Conservation (phyloP, 2,888 invertebrate species). For the Odontothrips loti region DNA sequence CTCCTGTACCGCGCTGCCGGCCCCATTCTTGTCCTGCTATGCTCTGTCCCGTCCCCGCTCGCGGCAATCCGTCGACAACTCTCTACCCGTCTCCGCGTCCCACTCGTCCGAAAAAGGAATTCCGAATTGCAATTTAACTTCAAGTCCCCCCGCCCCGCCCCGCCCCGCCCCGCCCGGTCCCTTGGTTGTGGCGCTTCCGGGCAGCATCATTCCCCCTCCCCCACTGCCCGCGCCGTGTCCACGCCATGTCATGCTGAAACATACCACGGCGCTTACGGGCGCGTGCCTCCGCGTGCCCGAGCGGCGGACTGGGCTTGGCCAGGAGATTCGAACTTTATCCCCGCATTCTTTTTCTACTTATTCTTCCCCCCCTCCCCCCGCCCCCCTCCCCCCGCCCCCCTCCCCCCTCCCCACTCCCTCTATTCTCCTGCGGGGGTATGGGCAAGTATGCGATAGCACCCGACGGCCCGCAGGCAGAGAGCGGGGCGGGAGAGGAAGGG, state of each 20-base stretch:
- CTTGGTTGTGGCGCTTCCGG: no score
- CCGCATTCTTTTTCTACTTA: neutral
- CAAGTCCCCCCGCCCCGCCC: neutral
- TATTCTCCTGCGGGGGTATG: neutral
- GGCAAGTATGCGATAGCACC: neutral
- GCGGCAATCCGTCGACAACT: no score
- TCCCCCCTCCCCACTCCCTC: neutral
- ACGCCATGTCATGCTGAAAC: no score
- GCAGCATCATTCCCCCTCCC: no score
- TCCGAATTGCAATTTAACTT: constrained; percentile 22
- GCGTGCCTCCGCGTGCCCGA: no score
- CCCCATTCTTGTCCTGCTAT: no score
- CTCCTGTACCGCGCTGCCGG: no score
- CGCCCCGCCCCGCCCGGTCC: no score
- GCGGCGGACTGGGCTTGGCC: neutral
- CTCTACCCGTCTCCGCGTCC: neutral
- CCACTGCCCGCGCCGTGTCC: no score
- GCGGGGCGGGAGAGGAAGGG: neutral
- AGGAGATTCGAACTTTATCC: constrained; percentile 11
- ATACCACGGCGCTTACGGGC: no score
- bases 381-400: neutral
- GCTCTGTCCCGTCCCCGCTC: no score
- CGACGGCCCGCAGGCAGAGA: neutral
- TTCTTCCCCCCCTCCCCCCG: neutral
- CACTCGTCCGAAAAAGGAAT: constrained; percentile 8